Conservation (phyloP, 1,140 invertebrate species). For the Magallana ariakensis region DNA sequence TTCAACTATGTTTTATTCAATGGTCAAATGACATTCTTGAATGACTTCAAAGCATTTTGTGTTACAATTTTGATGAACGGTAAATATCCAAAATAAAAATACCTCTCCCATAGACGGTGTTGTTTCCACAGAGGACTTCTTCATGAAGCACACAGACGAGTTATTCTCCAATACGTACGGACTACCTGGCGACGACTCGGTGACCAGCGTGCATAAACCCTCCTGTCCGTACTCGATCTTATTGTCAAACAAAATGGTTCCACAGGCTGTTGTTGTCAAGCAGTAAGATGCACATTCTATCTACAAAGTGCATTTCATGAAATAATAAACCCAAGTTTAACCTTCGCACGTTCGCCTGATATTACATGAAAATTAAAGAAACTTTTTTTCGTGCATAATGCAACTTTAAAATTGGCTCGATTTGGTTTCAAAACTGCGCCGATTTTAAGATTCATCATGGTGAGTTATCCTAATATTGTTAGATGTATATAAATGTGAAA, state of each 20-base stretch:
- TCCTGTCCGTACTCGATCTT: not conserved
- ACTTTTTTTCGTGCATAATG: no score
- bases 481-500: no score
- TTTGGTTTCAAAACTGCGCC: no score
- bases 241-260: not conserved
- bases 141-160: not conserved
- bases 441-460: no score
- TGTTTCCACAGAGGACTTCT: not conserved
- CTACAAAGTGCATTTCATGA: not conserved
- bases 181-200: not conserved
- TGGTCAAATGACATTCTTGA: no score
- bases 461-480: no score
- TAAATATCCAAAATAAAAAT: not conserved
- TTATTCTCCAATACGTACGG: not conserved
- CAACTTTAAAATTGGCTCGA: no score
- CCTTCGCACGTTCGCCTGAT: no score
- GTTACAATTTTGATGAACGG: not conserved
- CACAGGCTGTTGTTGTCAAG: not conserved
- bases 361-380: no score
- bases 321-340: no score
- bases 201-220: not conserved
- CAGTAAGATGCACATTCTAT: not conserved
- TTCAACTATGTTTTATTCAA: no score
- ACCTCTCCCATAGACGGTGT: not conserved
- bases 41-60: no score